phyloP scores from a whole-genome alignment of 2,888 invertebrate genomes.

The Schizaphis graminum region DNA sequence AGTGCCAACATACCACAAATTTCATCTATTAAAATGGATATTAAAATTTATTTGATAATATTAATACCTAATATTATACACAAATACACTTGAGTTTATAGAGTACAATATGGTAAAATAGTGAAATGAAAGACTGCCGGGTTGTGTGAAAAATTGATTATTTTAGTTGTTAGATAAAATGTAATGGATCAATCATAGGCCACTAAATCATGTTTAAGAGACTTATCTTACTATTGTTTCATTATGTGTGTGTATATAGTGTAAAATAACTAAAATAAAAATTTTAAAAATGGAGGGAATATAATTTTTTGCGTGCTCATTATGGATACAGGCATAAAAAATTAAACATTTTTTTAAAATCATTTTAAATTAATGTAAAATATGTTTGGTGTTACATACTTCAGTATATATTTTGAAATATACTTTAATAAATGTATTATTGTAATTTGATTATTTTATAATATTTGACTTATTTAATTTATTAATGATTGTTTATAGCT shows the following conservation, averaged over 20 bases:
- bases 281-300: neutral
- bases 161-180: too few relatives aligned
- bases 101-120: neutral
- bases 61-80: neutral
- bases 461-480: slow-evolving; percentile 39
- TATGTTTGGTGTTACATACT: neutral
- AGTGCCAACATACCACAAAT: neutral
- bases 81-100: neutral
- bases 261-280: neutral
- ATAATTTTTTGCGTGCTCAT: neutral
- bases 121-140: neutral
- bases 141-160: too few relatives aligned
- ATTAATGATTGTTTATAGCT: slow-evolving; percentile 74
- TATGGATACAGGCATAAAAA: neutral
- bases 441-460: neutral
- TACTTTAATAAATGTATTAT: neutral
- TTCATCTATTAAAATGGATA: neutral
- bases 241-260: neutral
- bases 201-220: too few relatives aligned
- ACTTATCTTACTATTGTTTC: neutral
- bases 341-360: neutral
- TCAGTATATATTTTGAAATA: neutral
- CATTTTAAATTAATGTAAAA: neutral
- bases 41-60: neutral
- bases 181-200: too few relatives aligned